phyloP scores from a whole-genome alignment of 2,888 invertebrate species.

The Polymixis flavicincta region DNA sequence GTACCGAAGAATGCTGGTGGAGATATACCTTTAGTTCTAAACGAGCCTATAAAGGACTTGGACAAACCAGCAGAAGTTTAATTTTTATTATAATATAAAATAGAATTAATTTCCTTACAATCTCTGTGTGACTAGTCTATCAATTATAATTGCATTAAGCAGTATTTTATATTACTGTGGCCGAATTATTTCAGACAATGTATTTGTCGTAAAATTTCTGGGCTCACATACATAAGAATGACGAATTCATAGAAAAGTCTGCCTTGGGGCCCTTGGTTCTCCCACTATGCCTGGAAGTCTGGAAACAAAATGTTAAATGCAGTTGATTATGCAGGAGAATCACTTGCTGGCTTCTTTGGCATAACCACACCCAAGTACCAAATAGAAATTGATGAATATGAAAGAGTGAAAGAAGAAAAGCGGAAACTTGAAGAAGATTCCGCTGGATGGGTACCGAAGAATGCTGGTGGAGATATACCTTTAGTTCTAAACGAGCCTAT shows the following conservation, averaged over 20 bases:
- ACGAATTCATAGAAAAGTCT: conserved; percentile 93
- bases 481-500: conserved; percentile 85
- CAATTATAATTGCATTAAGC: conserved; percentile 11
- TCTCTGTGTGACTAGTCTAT: conserved; percentile 45
- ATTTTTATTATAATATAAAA: conserved; percentile 3
- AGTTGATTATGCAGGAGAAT: conserved; percentile 95
- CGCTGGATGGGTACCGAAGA: conserved; percentile 86
- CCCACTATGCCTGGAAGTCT: conserved; percentile 92
- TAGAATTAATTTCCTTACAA: conserved; percentile 17
- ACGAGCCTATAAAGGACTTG: conserved; percentile 79
- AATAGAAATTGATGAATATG: conserved; percentile 95
- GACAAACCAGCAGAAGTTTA: conserved; percentile 62
- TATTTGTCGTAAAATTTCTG: no score
- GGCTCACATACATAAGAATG: no score
- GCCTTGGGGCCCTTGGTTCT: conserved; percentile 94
- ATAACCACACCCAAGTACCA: conserved; percentile 97
- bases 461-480: conserved; percentile 84
- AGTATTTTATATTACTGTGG: conserved; percentile 20
- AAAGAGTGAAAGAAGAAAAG: conserved; percentile 92
- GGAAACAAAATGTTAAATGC: conserved; percentile 92
- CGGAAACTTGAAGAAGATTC: conserved; percentile 86
- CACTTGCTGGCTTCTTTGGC: conserved; percentile 95
- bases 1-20: conserved; percentile 84
- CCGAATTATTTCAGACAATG: conserved; percentile 13
- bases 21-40: conserved; percentile 85